Conservation (phyloP, 1,140 invertebrate genomes). For the Protaetia brevitarsis region DNA sequence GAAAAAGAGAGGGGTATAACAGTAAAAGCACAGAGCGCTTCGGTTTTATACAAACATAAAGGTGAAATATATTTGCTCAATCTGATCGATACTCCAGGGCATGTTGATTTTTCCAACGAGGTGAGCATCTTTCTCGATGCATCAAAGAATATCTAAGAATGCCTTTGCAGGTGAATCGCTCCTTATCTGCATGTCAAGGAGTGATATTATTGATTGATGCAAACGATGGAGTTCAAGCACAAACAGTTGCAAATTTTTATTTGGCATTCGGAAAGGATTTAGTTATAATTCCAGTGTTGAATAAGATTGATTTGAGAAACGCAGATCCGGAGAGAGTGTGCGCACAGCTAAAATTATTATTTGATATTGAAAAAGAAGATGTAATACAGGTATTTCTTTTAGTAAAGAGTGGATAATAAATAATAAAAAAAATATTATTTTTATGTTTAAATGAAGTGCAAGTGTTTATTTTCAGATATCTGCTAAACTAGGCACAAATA, state of each 20-base stretch:
- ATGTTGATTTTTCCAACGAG: slow-evolving; percentile 98
- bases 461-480: slow-evolving; percentile 60
- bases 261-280: slow-evolving; percentile 82
- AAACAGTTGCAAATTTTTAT: slow-evolving; percentile 96
- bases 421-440: too few relatives aligned
- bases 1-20: slow-evolving; percentile 96
- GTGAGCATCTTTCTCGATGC: slow-evolving; percentile 52
- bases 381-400: slow-evolving; percentile 54
- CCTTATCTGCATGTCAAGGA: slow-evolving; percentile 89
- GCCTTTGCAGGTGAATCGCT: slow-evolving; percentile 63
- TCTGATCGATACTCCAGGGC: slow-evolving; percentile 97
- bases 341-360: slow-evolving; percentile 77
- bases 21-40: slow-evolving; percentile 96
- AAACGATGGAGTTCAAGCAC: slow-evolving; percentile 95
- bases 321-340: slow-evolving; percentile 80
- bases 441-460: too few relatives aligned
- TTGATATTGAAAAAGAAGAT: slow-evolving; percentile 73
- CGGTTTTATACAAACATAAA: slow-evolving; percentile 73
- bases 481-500: slow-evolving; percentile 83
- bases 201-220: slow-evolving; percentile 94
- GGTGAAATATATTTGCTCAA: slow-evolving; percentile 82
- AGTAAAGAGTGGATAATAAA: too few relatives aligned
- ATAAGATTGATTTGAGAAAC: slow-evolving; percentile 94
- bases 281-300: slow-evolving; percentile 87
- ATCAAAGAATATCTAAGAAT: background rate